Conservation (phyloP, 2,797 vertebrate species). For the Pelochelys cantorii region DNA sequence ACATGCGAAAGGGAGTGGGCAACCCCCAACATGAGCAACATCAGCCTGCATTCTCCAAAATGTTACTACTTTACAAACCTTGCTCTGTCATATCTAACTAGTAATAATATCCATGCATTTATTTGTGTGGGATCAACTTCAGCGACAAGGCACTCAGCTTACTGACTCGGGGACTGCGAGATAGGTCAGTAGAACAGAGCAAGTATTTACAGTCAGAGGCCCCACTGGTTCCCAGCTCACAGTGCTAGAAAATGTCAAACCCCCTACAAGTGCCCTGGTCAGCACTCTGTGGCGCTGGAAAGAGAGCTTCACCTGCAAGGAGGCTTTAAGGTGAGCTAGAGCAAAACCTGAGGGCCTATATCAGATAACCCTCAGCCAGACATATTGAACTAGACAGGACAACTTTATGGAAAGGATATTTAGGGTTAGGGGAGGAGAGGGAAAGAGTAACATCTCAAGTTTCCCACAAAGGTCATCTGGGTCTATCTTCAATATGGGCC, state of each 20-base stretch:
- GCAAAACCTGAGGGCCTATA: neutral
- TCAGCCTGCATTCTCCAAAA: conserved; percentile 33
- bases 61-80: conserved; percentile 46
- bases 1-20: neutral
- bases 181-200: conserved; percentile 47
- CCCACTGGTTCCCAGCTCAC: neutral
- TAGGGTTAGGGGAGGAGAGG: neutral
- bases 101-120: conserved; percentile 69
- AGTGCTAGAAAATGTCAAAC: neutral
- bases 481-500: neutral
- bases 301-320: neutral
- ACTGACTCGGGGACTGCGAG: conserved; percentile 16
- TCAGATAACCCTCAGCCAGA: neutral
- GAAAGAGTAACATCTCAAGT: conserved; percentile 48
- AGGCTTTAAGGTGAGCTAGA: neutral
- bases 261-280: neutral
- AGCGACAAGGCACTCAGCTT: conserved; percentile 37
- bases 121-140: conserved; percentile 66
- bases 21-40: neutral
- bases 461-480: conserved; percentile 23
- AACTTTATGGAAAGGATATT: conserved; percentile 11
- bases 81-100: conserved; percentile 54
- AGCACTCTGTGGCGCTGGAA: neutral
- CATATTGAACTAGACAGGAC: neutral
- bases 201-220: conserved; percentile 7